phyloP scores from a whole-genome alignment of 2,797 vertebrate species.

The Ptychobarbus kaznakovi region DNA sequence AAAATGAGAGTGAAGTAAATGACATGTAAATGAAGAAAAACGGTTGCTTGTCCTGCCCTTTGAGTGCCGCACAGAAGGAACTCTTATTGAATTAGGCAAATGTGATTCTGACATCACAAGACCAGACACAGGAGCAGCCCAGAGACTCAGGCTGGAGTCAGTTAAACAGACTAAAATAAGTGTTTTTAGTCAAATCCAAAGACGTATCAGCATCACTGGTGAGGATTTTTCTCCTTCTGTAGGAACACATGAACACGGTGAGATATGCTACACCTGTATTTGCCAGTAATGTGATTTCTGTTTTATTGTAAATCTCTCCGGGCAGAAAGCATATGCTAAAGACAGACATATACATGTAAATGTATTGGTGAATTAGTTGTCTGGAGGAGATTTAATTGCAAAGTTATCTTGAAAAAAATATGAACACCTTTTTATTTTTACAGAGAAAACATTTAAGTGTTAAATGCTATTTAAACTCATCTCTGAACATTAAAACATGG shows the following conservation, averaged over 20 bases:
- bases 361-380: not conserved
- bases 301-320: not conserved
- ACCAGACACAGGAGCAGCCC: conserved; percentile 52
- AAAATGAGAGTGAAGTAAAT: not conserved
- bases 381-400: not conserved
- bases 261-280: conserved; percentile 5
- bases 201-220: not conserved
- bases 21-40: not conserved
- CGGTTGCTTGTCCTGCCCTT: not conserved
- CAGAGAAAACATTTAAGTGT: not conserved
- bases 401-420: not conserved
- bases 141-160: conserved; percentile 43
- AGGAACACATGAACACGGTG: conserved; percentile 19
- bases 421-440: not conserved
- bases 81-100: conserved; percentile 79
- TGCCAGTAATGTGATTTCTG: not conserved
- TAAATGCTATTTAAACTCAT: not conserved
- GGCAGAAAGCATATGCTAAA: not conserved
- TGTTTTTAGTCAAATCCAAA: not conserved
- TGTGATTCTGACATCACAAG: conserved; percentile 71
- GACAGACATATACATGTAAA: not conserved
- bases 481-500: not conserved
- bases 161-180: not conserved
- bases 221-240: not conserved
- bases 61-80: conserved; percentile 36